A percentile compares a stretch with the other conserved stretches of the same genome.
Evolutionary conservation across 2,888 invertebrate genomes (phyloP).

Genomic region (Sisyra terminalis): DNA sequence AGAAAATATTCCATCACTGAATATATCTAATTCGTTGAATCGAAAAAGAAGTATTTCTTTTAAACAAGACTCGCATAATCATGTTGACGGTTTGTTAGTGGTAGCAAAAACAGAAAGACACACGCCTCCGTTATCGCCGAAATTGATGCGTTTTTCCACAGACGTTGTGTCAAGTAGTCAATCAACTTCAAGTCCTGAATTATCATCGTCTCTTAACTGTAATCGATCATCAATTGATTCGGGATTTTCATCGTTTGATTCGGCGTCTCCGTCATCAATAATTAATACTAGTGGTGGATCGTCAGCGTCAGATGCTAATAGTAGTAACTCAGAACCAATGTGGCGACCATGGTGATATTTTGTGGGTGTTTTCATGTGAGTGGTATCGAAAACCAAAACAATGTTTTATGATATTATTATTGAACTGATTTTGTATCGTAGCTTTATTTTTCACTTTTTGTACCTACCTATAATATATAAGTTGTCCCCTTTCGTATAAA

Average conservation of each 20-base stretch:
- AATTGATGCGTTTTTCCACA: slow-evolving; percentile 3
- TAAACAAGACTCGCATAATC: neutral
- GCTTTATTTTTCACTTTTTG: no score
- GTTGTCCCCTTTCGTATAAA: no score
- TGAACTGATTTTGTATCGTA: no score
- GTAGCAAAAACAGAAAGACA: neutral
- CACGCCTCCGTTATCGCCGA: neutral
- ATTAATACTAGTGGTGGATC: slow-evolving; percentile 1
- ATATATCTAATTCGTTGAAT: no score
- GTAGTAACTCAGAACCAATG: slow-evolving; percentile 20
- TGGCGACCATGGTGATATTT: slow-evolving; percentile 26
- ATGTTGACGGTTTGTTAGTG: slow-evolving; percentile 2
- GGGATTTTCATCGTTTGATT: slow-evolving; percentile 1
- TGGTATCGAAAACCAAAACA: no score
- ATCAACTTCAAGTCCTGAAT: neutral
- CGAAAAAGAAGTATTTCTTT: no score
- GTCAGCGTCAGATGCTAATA: slow-evolving; percentile 8
- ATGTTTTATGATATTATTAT: no score
- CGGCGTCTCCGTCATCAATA: neutral
- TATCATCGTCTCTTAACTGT: neutral
- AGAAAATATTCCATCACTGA: neutral
- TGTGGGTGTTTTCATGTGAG: neutral
- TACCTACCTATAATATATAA: no score
- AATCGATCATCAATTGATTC: slow-evolving; percentile 5
- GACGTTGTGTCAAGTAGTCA: slow-evolving; percentile 9